Evolutionary conservation across 2,888 invertebrate species (phyloP).

Genomic region (Oscheius myriophilus): DNA sequence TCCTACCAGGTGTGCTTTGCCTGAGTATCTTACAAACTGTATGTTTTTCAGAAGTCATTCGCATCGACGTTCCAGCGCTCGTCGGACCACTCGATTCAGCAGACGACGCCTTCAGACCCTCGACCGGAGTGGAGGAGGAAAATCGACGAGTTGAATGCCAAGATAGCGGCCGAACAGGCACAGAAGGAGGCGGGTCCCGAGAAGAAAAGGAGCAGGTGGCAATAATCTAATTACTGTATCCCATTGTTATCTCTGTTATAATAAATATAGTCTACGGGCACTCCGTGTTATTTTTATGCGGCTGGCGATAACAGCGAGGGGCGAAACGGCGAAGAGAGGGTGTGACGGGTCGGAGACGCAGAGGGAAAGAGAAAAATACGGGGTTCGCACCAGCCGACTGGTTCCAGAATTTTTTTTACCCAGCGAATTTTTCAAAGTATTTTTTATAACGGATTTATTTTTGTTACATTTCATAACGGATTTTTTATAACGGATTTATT

Average conservation of each 20-base stretch:
- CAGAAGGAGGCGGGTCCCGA: neutral
- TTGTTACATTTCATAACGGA: too few relatives aligned
- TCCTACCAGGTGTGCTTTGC: conserved; percentile 45
- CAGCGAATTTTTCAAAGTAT: too few relatives aligned
- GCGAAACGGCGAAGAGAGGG: too few relatives aligned
- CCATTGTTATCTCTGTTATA: conserved; percentile 1
- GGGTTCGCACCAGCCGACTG: too few relatives aligned
- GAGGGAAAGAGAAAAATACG: neutral
- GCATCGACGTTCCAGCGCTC: conserved; percentile 45
- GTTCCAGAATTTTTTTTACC: neutral
- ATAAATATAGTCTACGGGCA: neutral
- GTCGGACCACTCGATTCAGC: conserved; percentile 32
- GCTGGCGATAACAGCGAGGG: too few relatives aligned
- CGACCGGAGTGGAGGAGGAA: conserved; percentile 63
- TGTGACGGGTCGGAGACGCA: too few relatives aligned
- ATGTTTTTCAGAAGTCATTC: conserved; percentile 40
- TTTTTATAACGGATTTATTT: too few relatives aligned
- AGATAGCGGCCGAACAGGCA: conserved; percentile 13
- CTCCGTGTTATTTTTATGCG: neutral
- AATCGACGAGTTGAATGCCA: conserved; percentile 52
- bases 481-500: too few relatives aligned
- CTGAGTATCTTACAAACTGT: neutral
- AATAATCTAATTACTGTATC: neutral
- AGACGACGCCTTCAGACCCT: conserved; percentile 49
- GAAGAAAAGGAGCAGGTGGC: conserved; percentile 25